Evolutionary conservation across 1,140 invertebrate species (phyloP).

Genomic region (Apolygus lucorum): DNA sequence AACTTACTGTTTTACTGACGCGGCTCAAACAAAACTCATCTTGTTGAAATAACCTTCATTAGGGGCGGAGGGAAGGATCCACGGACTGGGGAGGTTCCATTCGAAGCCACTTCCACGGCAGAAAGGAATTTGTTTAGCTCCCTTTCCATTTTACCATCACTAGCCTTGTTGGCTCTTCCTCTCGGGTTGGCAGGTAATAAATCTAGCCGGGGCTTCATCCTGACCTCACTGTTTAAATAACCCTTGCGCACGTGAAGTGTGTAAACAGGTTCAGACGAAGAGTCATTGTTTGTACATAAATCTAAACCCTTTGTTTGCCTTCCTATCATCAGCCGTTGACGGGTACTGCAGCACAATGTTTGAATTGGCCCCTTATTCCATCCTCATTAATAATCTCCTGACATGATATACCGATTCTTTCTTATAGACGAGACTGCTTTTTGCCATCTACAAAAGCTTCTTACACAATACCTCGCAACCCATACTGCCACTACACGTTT

Average conservation of each 20-base stretch:
- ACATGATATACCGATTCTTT: too few relatives aligned
- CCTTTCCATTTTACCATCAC: conserved; percentile 9
- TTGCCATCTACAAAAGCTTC: too few relatives aligned
- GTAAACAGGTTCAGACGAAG: conserved; percentile 13
- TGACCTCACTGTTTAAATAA: conserved; percentile 15
- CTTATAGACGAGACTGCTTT: too few relatives aligned
- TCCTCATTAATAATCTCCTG: too few relatives aligned
- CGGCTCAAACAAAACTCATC: conserved; percentile 13
- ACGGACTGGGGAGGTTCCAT: background rate
- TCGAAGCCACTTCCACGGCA: background rate
- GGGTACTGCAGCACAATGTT: background rate
- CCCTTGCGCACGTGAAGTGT: conserved; percentile 14
- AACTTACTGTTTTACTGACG: conserved; percentile 10
- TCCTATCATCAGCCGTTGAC: conserved; percentile 9
- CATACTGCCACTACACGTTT: too few relatives aligned
- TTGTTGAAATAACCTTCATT: conserved; percentile 7
- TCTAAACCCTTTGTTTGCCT: conserved; percentile 6
- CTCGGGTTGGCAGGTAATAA: conserved; percentile 12
- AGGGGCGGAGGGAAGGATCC: background rate
- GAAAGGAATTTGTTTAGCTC: conserved; percentile 14
- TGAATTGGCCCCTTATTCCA: background rate
- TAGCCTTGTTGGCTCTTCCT: conserved; percentile 9
- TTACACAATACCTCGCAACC: too few relatives aligned
- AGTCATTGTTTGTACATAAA: conserved; percentile 15
- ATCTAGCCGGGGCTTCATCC: background rate